These are phyloP conservation scores for Psophia crepitans DNA, from an alignment of 2,113 vertebrate genomes.

Conservation along the genomic window DNA sequence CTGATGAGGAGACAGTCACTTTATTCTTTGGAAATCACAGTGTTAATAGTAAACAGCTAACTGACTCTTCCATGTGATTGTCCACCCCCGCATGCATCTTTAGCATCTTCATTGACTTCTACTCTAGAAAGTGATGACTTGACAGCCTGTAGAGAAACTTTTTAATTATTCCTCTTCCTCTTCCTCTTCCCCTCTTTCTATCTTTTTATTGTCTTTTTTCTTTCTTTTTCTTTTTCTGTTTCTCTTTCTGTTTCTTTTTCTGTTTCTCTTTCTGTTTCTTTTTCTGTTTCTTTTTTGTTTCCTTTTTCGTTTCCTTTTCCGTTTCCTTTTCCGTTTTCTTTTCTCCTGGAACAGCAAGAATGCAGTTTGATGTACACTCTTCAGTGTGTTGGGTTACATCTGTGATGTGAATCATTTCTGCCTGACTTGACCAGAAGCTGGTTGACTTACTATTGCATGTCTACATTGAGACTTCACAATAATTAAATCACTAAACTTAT, in stretches of 20 bases:
- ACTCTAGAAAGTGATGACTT: not conserved
- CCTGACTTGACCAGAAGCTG: not conserved
- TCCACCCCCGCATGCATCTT: not conserved
- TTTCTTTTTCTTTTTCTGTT: too few species aligned
- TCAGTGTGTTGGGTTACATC: not conserved
- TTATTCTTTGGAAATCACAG: not conserved
- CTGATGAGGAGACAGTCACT: not conserved
- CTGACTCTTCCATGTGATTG: not conserved
- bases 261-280: too few species aligned
- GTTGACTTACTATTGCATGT: not conserved
- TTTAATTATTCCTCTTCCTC: too few species aligned
- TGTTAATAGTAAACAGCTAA: not conserved
- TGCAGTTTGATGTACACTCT: not conserved
- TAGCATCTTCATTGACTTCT: not conserved
- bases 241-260: too few species aligned
- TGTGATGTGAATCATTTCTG: not conserved
- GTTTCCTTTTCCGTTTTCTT: not conserved
- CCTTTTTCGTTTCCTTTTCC: too few species aligned
- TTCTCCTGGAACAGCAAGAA: not conserved
- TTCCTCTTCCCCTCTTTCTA: too few species aligned
- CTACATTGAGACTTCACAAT: not conserved
- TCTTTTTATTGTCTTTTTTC: too few species aligned
- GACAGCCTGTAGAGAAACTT: not conserved
- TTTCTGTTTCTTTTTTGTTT: too few species aligned
- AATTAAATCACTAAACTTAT: not conserved